Evolutionary conservation across 2,797 vertebrate genomes (phyloP), one percentile per base, ranked within the genome.

Genomic region (Nasua narica): DNA sequence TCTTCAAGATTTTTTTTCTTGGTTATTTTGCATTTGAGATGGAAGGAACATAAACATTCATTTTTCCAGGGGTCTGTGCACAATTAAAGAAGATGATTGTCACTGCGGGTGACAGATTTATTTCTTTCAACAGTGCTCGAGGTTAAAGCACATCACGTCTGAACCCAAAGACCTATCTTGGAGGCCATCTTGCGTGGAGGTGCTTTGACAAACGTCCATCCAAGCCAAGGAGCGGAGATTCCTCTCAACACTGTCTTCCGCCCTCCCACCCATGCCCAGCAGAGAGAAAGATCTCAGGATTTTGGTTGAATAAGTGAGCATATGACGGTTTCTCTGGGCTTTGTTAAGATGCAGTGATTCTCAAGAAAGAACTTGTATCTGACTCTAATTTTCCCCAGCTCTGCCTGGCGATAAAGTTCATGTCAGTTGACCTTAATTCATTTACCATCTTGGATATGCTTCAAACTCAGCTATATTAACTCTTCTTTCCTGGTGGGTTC

Each of bases 361-460:
- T 87, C 50, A 54, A 87, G 70, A 91, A 27, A 90, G n/a, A 27
- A 56, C 87, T 96, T 79, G n/a, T 14, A 85, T 58, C 76, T 89
- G 69, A 74, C 87, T 89, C 37, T 74, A 65, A 87, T 90, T 76
- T 89, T 92, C 70, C 85, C 72, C 58, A 89, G 82, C 40, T 96
- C 70, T 54, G 15, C 60, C 82, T 92, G 56, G 69, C 81, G 83
- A 89, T 86, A 89, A 94, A 94, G 82, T 90, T 96, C 78, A 83
- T 56, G 82, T 91, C 88, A 76, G 88, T 43, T 94, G 92, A 92
- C 88, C 95, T 97, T 81, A 91, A 85, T 83, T 96, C 91, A 40
- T 88, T 90, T 82, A 43, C 78, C 70, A 84, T 95, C 88, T 81
- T 93, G 97, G 88, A 86, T 54, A 50, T 56, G 27, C 86, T 96